Evolutionary conservation across 2,888 invertebrate genomes (phyloP).

Genomic region (Piscicola geometra): DNA sequence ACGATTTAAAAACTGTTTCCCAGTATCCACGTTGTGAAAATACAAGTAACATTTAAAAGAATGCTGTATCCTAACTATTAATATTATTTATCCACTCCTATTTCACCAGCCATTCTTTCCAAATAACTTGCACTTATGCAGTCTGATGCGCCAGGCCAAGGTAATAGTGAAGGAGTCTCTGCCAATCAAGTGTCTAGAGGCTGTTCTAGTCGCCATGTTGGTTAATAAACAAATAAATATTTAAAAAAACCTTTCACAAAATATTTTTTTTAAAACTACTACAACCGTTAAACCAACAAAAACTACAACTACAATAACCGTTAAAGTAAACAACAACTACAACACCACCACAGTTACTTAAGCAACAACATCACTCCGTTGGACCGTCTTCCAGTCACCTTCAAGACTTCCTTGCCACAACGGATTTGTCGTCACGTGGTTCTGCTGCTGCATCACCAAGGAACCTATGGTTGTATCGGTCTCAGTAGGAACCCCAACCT

Average conservation of each 20-base stretch:
- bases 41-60: too few relatives aligned
- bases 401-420: conserved; percentile 53
- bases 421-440: conserved; percentile 55
- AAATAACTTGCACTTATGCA: too few relatives aligned
- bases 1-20: too few relatives aligned
- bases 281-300: not conserved
- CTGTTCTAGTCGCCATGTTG: conserved; percentile 54
- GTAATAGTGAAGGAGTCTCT: conserved; percentile 56
- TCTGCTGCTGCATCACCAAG: conserved; percentile 53
- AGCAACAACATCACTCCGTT: conserved; percentile 54
- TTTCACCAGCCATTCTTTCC: too few relatives aligned
- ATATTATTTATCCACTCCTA: not conserved
- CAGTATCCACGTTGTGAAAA: too few relatives aligned
- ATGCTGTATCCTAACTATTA: not conserved
- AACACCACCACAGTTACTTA: conserved; percentile 48
- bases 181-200: conserved; percentile 57
- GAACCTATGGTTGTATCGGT: conserved; percentile 55
- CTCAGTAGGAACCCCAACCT: conserved; percentile 55
- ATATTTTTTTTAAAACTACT: not conserved
- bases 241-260: not conserved
- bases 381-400: conserved; percentile 56
- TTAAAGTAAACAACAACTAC: too few relatives aligned
- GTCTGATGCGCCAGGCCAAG: conserved; percentile 55
- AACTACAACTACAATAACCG: too few relatives aligned
- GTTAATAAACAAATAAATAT: not conserved